Base-by-base conservation (phyloP, 2,797 vertebrate genomes). In the Perodicticus potto region DNA sequence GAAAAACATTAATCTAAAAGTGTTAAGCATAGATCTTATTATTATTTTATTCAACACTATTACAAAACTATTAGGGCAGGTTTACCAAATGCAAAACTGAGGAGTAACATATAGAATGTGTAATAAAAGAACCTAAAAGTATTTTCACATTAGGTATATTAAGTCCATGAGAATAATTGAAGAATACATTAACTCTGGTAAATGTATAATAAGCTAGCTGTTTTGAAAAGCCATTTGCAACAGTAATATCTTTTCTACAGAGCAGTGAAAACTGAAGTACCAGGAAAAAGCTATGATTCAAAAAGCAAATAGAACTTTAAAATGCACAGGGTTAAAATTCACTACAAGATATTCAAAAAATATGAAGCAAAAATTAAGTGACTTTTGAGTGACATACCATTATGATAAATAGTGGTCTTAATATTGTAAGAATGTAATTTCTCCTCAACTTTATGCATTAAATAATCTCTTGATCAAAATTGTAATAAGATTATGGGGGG, bases 31-130 rank as follows among this genome's bases (percentile, higher is more conserved):
- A 72, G 2, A 81, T 59, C 16, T 16, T 59, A 40, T 61, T 87
- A 72, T 49, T 43, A 86, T 72, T 95, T 91, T 80, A 73, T 73
- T 73, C 16, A 93, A 25, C 4, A 93, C n/a, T 70, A 70, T 88
- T 34, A 25, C 16, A 93, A 25, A 3, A 93, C n/a, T 70, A 70
- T 88, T 34, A 25, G 77, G 20, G 19, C 40, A 65, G 43, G n/a
- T 45, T 20, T 29, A 57, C 40, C 4, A 93, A 93, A 77, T 29
- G 0, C 3, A 95, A 67, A 73, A 23, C 9, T 37, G 1, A 91
- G 84, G 17, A 63, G 19, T 77, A 67, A 78, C 8, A 83, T 45
- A 83, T n/a, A 67, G 3, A 1, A 85, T 29, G 45, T 77, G 6
- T 53, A 45, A 55, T 37, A 17, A 77, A 86, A 57, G 7, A 55